phyloP scores from a whole-genome alignment of 2,888 invertebrate genomes.

The Polydesmus complanatus region DNA sequence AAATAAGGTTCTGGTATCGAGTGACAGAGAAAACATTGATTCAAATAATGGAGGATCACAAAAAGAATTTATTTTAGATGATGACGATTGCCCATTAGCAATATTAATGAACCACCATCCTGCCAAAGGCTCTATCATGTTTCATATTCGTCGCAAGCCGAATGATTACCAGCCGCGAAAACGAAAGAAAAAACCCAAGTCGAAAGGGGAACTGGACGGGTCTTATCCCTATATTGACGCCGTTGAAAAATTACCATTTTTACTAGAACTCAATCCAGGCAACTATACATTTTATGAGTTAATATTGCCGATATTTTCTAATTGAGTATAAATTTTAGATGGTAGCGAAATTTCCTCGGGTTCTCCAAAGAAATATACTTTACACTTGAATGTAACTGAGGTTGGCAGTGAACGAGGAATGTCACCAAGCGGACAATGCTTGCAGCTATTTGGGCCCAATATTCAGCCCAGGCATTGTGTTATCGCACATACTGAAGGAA shows the following conservation, averaged over 20 bases:
- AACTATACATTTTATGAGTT: constrained; percentile 9
- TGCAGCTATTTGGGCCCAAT: constrained; percentile 63
- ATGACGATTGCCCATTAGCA: constrained; percentile 92
- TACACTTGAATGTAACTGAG: constrained; percentile 51
- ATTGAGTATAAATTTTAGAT: constrained; percentile 28
- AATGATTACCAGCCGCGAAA: constrained; percentile 79
- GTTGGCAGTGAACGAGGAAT: constrained; percentile 52
- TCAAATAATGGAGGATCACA: constrained; percentile 25
- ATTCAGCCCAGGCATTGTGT: constrained; percentile 91
- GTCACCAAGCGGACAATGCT: constrained; percentile 26
- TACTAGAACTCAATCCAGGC: constrained; percentile 69
- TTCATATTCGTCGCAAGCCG: constrained; percentile 85
- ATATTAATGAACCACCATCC: constrained; percentile 81
- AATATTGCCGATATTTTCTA: constrained; percentile 6
- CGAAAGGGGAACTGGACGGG: constrained; percentile 28
- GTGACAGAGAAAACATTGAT: constrained; percentile 14
- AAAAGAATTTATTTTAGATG: constrained; percentile 78
- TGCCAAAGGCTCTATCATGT: constrained; percentile 61
- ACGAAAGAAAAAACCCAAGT: constrained; percentile 59
- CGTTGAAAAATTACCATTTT: constrained; percentile 42
- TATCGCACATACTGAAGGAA: constrained; percentile 75
- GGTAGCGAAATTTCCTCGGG: constrained; percentile 38
- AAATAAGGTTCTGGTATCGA: constrained; percentile 10
- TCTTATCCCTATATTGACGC: constrained; percentile 15
- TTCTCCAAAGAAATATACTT: constrained; percentile 38